Percentiles rank a stretch among this genome's conserved stretches.
These are phyloP conservation scores for Carabus problematicus DNA, from an alignment of 2,888 invertebrate species.

Conservation along the genomic window DNA sequence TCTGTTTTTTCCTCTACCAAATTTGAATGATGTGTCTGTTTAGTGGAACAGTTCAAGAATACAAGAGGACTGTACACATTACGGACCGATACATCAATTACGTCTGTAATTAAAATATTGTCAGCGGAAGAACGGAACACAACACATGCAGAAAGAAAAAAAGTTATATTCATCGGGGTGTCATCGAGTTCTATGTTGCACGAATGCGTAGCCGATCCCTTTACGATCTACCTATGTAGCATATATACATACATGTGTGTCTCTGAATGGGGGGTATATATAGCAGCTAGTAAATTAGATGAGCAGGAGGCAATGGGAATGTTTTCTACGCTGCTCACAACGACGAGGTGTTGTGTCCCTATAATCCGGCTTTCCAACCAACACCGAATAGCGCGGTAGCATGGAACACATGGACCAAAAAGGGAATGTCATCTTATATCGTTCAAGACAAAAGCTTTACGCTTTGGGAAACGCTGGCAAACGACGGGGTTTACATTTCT, in stretches of 20 bases:
- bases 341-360: slow-evolving; percentile 33
- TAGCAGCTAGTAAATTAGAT: too few species aligned
- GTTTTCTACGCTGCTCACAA: too few species aligned
- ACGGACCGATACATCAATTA: too few species aligned
- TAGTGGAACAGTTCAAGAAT: too few species aligned
- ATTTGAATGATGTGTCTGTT: slow-evolving; percentile 13
- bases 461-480: slow-evolving; percentile 52
- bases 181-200: too few species aligned
- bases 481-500: slow-evolving; percentile 54
- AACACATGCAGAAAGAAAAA: background rate
- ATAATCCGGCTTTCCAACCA: background rate
- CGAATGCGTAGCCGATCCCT: too few species aligned
- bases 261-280: too few species aligned
- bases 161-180: background rate
- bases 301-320: too few species aligned
- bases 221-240: too few species aligned
- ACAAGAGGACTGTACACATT: too few species aligned
- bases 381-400: background rate
- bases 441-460: slow-evolving; percentile 50
- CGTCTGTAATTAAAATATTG: too few species aligned
- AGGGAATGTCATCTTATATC: slow-evolving; percentile 51
- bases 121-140: background rate
- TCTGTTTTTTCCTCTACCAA: slow-evolving; percentile 19
- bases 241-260: too few species aligned
- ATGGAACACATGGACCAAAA: slow-evolving; percentile 43